Evolutionary conservation across 2,113 vertebrate species (phyloP).

Genomic region (Heterochromis multidens): DNA sequence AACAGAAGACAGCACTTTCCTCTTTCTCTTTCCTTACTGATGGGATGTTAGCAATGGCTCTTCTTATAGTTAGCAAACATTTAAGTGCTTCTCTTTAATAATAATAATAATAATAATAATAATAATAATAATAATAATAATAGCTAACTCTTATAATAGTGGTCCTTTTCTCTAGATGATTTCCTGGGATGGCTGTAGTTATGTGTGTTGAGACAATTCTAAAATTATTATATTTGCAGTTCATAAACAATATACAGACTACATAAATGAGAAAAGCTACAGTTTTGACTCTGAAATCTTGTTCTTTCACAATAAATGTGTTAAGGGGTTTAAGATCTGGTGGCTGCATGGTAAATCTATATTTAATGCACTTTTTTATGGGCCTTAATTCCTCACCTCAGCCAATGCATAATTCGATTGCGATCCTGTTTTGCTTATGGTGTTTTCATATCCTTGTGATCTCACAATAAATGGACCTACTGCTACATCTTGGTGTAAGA

Average conservation of each 20-base stretch:
- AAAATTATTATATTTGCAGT: not conserved
- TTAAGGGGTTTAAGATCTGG: not conserved
- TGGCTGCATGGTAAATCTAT: not conserved
- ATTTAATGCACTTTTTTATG: not conserved
- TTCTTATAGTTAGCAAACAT: not conserved
- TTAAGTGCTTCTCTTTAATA: not conserved
- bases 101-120: not conserved
- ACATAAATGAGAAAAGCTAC: not conserved
- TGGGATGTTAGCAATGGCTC: not conserved
- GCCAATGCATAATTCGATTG: not conserved
- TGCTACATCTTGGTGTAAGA: not conserved
- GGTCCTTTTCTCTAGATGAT: not conserved
- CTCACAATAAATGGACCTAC: not conserved
- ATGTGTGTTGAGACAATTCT: not conserved
- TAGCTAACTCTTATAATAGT: not conserved
- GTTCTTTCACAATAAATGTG: not conserved
- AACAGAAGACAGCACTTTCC: not conserved
- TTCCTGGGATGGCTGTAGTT: not conserved
- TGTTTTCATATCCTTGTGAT: not conserved
- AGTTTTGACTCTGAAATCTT: not conserved
- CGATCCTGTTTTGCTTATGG: not conserved
- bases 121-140: not conserved
- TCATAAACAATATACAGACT: not conserved
- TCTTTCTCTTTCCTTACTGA: too few species aligned
- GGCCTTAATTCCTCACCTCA: not conserved